phyloP scores from a whole-genome alignment of 1,140 invertebrate species.

The Calosoma granatense region DNA sequence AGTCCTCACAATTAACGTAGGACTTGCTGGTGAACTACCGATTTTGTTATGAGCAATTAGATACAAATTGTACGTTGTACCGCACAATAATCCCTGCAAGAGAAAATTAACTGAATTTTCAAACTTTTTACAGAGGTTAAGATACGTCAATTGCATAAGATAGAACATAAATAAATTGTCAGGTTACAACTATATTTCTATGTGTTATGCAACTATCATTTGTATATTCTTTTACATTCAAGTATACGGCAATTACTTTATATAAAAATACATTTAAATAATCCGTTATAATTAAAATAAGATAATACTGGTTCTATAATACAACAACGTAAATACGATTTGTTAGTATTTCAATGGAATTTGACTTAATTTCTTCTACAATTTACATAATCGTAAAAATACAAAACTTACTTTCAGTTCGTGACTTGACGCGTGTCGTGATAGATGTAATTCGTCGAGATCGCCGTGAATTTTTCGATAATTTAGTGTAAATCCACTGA shows the following conservation, averaged over 20 bases:
- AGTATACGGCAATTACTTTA: too few species aligned
- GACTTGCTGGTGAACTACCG: constrained; percentile 57
- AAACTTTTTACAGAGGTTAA: too few species aligned
- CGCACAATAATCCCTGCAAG: constrained; percentile 51
- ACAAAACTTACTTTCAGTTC: constrained; percentile 59
- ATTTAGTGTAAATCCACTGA: constrained; percentile 56
- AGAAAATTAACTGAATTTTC: constrained; percentile 1
- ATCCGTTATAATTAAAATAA: not conserved
- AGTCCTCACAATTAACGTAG: constrained; percentile 55
- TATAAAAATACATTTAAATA: too few species aligned
- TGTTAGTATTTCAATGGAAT: too few species aligned
- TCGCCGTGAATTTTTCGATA: constrained; percentile 53
- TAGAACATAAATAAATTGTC: too few species aligned
- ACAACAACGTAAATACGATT: too few species aligned
- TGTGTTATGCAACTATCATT: too few species aligned
- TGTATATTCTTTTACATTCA: too few species aligned
- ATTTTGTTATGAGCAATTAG: constrained; percentile 63
- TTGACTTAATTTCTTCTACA: too few species aligned
- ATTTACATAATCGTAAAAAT: too few species aligned
- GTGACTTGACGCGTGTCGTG: constrained; percentile 51
- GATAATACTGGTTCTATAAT: not conserved
- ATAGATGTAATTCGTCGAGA: constrained; percentile 51
- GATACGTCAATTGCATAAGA: not conserved
- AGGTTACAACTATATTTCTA: too few species aligned
- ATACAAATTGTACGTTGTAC: constrained; percentile 63